Conservation (phyloP, 2,888 invertebrate genomes). For the Meiosimyza decipiens region DNA sequence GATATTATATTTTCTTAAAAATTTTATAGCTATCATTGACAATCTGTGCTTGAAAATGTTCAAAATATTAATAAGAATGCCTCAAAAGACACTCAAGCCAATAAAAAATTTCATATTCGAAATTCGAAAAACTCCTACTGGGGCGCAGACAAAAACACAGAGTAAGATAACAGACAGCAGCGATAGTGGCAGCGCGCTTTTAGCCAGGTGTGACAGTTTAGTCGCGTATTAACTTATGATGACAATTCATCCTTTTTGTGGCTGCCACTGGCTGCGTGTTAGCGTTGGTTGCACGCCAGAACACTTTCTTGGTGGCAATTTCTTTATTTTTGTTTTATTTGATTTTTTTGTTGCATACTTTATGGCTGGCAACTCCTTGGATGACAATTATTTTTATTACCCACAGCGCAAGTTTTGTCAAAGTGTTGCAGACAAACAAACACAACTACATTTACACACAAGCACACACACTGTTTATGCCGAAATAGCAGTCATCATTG, state of each 20-base stretch:
- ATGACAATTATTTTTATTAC: conserved; percentile 53
- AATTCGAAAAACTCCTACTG: no score
- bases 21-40: no score
- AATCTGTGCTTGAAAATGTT: no score
- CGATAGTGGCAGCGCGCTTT: no score
- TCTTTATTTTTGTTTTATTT: conserved; percentile 22
- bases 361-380: conserved; percentile 46
- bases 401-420: conserved; percentile 36
- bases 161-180: no score
- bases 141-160: no score
- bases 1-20: no score
- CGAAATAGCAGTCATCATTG: background rate
- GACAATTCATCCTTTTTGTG: conserved; percentile 43
- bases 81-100: no score
- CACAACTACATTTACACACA: background rate
- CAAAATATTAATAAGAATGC: no score
- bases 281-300: background rate
- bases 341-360: conserved; percentile 20
- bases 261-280: background rate
- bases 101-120: no score
- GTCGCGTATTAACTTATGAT: conserved; percentile 46
- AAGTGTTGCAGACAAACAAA: conserved; percentile 19
- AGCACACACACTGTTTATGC: background rate
- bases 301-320: background rate
- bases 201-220: conserved; percentile 24